phyloP scores from a whole-genome alignment of 2,113 vertebrate genomes.

The Ascaphus truei region DNA sequence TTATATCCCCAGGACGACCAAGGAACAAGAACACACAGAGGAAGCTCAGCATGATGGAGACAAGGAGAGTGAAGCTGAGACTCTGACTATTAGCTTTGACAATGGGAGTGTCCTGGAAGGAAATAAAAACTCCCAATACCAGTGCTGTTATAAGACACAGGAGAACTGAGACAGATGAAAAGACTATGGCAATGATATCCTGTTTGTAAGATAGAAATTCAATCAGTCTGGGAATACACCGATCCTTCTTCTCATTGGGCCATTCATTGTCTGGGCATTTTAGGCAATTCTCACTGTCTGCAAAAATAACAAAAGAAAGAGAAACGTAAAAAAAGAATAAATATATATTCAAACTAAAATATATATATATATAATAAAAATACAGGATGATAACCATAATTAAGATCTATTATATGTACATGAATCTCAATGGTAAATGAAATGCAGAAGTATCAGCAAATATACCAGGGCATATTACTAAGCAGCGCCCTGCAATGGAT shows the following conservation, averaged over 20 bases:
- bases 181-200: not conserved
- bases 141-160: not conserved
- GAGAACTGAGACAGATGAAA: not conserved
- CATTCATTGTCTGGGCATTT: not conserved
- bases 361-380: too few species aligned
- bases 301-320: not conserved
- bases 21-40: conserved; percentile 8
- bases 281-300: not conserved
- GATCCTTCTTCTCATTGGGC: not conserved
- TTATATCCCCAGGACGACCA: not conserved
- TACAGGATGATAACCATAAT: too few species aligned
- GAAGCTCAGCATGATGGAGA: not conserved
- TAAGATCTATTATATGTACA: too few species aligned
- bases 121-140: not conserved
- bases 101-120: not conserved
- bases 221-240: not conserved
- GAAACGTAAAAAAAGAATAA: too few species aligned
- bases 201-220: not conserved
- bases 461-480: too few species aligned
- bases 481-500: too few species aligned
- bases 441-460: too few species aligned
- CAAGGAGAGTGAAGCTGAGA: not conserved
- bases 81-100: not conserved
- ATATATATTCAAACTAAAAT: too few species aligned
- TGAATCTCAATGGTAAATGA: too few species aligned